These are phyloP conservation scores for Deladenus siricidicola DNA, from an alignment of 2,888 invertebrate species.

Conservation along the genomic window DNA sequence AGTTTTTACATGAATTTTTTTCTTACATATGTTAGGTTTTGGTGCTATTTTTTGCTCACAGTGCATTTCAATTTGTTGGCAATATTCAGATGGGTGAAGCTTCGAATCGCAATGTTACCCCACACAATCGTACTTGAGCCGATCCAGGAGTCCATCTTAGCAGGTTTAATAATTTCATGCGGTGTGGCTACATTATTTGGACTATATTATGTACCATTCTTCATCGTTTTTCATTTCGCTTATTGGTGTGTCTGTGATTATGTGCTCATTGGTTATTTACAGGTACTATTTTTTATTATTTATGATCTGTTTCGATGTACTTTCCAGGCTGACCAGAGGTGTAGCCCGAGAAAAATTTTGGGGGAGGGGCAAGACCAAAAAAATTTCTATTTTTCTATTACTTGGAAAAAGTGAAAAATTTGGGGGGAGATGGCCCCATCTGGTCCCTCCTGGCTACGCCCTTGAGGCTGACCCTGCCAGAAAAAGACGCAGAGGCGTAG, in stretches of 20 bases:
- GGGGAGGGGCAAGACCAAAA: too few species aligned
- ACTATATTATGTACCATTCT: conserved; percentile 69
- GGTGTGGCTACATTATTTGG: conserved; percentile 73
- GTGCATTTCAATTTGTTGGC: neutral
- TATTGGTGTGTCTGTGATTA: conserved; percentile 94
- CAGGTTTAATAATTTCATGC: conserved; percentile 85
- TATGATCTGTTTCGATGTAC: too few species aligned
- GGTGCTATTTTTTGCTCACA: neutral
- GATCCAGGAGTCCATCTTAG: conserved; percentile 77
- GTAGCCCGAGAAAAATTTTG: too few species aligned
- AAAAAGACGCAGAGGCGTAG: too few species aligned
- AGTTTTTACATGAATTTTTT: conserved; percentile 8
- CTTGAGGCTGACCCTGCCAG: too few species aligned
- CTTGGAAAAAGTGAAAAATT: too few species aligned
- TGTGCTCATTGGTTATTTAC: conserved; percentile 77
- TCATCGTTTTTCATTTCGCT: conserved; percentile 82
- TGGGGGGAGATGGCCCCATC: too few species aligned
- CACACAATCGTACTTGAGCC: conserved; percentile 83
- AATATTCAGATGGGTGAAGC: conserved; percentile 75
- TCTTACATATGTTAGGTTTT: too few species aligned
- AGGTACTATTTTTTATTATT: too few species aligned
- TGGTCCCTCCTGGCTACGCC: too few species aligned
- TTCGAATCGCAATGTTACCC: conserved; percentile 90
- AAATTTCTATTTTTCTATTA: too few species aligned
- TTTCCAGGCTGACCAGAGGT: too few species aligned